Conservation (phyloP, 2,113 vertebrate species). For the Scolopax mira region DNA sequence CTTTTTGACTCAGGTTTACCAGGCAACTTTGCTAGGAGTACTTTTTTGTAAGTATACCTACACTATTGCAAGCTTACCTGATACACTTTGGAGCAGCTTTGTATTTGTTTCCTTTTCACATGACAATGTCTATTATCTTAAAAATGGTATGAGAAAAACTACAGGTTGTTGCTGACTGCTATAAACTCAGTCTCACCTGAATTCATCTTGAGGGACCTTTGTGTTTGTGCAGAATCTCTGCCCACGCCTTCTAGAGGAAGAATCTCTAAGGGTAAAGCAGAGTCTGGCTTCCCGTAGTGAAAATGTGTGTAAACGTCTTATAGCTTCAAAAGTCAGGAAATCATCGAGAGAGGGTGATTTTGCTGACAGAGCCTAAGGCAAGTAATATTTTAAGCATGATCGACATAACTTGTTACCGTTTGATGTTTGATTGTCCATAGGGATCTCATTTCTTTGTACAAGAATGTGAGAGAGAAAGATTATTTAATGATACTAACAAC, state of each 20-base stretch:
- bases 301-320: neutral
- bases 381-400: neutral
- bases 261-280: neutral
- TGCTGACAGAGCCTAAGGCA: slow-evolving; percentile 22
- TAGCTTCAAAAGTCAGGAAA: neutral
- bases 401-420: neutral
- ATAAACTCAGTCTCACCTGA: neutral
- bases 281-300: neutral
- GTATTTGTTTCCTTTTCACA: neutral
- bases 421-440: neutral
- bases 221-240: neutral
- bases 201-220: neutral
- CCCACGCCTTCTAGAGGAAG: neutral
- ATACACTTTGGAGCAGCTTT: neutral
- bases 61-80: neutral
- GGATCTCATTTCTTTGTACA: neutral
- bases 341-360: neutral
- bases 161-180: neutral
- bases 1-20: neutral
- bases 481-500: neutral
- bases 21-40: neutral
- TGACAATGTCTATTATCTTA: neutral
- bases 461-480: neutral
- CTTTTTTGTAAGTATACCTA: neutral
- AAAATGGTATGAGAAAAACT: neutral